These are phyloP conservation scores for Camelus bactrianus DNA, from an alignment of 2,113 vertebrate species.

Conservation along the genomic window DNA sequence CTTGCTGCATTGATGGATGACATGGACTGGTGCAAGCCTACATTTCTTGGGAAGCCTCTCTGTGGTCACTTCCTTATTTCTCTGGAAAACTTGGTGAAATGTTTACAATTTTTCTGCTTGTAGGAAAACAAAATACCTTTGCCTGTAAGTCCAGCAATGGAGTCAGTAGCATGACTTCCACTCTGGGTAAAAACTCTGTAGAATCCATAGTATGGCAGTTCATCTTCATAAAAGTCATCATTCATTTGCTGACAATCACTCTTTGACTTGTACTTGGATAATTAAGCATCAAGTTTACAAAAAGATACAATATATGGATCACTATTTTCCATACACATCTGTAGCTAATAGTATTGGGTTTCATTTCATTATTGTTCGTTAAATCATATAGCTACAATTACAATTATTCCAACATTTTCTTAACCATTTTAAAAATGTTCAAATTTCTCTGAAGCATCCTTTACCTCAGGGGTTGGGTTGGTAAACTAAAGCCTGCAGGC, in stretches of 20 bases:
- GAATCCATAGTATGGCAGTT: not conserved
- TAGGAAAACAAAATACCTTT: not conserved
- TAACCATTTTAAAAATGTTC: not conserved
- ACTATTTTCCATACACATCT: not conserved
- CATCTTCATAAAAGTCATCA: not conserved
- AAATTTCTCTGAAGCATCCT: not conserved
- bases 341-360: not conserved
- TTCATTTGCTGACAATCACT: not conserved
- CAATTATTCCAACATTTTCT: not conserved
- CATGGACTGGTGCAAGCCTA: too few species aligned
- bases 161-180: not conserved
- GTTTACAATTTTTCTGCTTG: not conserved
- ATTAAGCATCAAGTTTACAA: not conserved
- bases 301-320: not conserved
- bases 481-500: not conserved
- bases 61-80: not conserved
- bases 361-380: not conserved
- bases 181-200: not conserved
- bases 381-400: not conserved
- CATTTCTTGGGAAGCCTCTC: not conserved
- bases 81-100: not conserved
- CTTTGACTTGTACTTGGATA: not conserved
- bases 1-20: not conserved
- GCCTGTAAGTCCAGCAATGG: not conserved
- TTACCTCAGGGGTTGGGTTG: not conserved